A percentile compares a stretch with the other conserved stretches of the same genome.
These are phyloP conservation scores for Xanthostigma xanthostigma DNA, from an alignment of 2,888 invertebrate species.

Conservation along the genomic window DNA sequence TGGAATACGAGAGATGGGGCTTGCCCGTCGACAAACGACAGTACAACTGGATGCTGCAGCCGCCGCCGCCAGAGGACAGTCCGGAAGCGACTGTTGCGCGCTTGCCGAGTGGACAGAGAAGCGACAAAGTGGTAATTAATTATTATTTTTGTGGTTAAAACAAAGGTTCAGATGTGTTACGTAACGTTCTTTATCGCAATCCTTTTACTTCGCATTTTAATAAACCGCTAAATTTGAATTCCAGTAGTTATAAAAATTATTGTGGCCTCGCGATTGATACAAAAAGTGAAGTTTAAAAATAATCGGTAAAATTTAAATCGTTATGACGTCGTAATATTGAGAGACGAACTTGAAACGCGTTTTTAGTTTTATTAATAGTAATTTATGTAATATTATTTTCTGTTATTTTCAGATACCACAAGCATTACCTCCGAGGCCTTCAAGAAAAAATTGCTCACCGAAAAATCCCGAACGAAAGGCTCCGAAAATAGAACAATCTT, in stretches of 20 bases:
- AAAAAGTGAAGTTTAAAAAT: no score
- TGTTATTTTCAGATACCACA: constrained; percentile 32
- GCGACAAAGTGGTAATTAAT: constrained; percentile 53
- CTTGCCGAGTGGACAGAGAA: constrained; percentile 71
- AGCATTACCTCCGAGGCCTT: constrained; percentile 37
- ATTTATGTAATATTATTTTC: constrained; percentile 10
- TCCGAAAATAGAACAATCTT: constrained; percentile 21
- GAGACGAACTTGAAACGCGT: not conserved
- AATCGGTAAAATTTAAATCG: no score
- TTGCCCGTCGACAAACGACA: constrained; percentile 80
- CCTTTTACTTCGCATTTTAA: no score
- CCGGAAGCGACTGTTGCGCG: constrained; percentile 72
- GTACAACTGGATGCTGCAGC: constrained; percentile 89
- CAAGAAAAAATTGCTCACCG: constrained; percentile 47
- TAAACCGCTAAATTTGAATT: no score
- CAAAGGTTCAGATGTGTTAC: not conserved
- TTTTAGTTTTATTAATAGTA: constrained; percentile 1
- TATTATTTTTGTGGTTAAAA: not conserved
- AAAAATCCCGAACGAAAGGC: constrained; percentile 37
- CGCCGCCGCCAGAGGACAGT: constrained; percentile 82
- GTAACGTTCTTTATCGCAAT: no score
- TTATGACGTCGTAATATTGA: not conserved
- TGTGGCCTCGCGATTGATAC: no score
- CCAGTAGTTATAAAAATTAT: no score
- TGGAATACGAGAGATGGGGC: constrained; percentile 80